Conservation (phyloP, 2,797 vertebrate species). For the Gallinago solitaria region DNA sequence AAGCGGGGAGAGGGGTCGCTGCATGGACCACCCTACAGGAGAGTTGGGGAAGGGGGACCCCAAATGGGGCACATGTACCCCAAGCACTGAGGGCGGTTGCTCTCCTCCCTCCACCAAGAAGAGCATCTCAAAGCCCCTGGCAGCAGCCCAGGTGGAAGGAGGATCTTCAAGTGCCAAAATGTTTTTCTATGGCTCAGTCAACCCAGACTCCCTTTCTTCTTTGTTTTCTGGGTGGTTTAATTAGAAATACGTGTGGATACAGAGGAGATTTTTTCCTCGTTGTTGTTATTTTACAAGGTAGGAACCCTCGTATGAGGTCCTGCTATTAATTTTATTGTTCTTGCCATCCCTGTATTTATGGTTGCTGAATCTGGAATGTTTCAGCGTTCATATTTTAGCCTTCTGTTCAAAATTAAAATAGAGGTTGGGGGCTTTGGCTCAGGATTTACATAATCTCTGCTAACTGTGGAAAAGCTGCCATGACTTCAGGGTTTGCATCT, state of each 20-base stretch:
- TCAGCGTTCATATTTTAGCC: not conserved
- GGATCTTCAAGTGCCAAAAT: not conserved
- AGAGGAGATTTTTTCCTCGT: not conserved
- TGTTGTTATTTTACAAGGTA: not conserved
- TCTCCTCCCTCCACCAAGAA: not conserved
- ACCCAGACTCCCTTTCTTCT: not conserved
- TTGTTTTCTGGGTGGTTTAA: not conserved
- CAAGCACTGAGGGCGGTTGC: not conserved
- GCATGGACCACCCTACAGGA: rapidly evolving
- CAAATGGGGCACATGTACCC: rapidly evolving
- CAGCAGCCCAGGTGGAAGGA: not conserved
- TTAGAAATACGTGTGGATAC: not conserved
- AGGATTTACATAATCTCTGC: not conserved
- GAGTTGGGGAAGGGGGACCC: rapidly evolving
- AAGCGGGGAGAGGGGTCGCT: not conserved
- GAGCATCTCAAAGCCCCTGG: not conserved
- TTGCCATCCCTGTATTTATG: not conserved
- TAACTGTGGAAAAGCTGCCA: not conserved
- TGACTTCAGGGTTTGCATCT: conserved; percentile 17
- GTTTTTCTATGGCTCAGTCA: not conserved
- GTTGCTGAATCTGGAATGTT: not conserved
- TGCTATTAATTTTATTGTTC: not conserved
- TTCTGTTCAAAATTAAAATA: conserved; percentile 18
- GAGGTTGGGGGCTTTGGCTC: not conserved
- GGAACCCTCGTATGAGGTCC: not conserved